These are phyloP conservation scores for Myotis brandtii DNA, from an alignment of 2,113 vertebrate genomes.

Conservation along the genomic window DNA sequence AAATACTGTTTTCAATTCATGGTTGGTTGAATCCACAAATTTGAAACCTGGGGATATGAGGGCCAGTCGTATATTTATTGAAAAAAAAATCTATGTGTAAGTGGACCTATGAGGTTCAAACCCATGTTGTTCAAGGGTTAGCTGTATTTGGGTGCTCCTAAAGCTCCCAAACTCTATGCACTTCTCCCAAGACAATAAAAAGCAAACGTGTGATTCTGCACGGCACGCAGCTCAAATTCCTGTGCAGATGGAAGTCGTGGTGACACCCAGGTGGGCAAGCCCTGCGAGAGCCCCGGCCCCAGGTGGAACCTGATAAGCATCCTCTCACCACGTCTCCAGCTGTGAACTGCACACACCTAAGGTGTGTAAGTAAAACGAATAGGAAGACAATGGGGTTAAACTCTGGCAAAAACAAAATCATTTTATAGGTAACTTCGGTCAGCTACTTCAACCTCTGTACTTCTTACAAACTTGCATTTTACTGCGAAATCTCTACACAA, in stretches of 20 bases:
- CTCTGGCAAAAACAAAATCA: not conserved
- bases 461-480: not conserved
- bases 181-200: constrained; percentile 70
- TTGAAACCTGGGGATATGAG: not conserved
- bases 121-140: not conserved
- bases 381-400: not conserved
- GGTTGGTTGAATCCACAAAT: not conserved
- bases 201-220: not conserved
- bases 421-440: not conserved
- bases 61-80: not conserved
- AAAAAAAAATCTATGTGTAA: not conserved
- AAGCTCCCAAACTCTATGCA: constrained; percentile 58
- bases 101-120: not conserved
- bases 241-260: accelerated
- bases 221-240: not conserved
- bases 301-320: not conserved
- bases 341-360: not conserved
- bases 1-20: not conserved
- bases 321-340: not conserved
- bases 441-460: not conserved
- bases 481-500: not conserved
- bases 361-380: not conserved
- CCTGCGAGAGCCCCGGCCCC: not conserved
- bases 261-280: accelerated
- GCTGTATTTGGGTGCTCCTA: not conserved